phyloP scores from a whole-genome alignment of 2,113 vertebrate species.

The Chionis minor region DNA sequence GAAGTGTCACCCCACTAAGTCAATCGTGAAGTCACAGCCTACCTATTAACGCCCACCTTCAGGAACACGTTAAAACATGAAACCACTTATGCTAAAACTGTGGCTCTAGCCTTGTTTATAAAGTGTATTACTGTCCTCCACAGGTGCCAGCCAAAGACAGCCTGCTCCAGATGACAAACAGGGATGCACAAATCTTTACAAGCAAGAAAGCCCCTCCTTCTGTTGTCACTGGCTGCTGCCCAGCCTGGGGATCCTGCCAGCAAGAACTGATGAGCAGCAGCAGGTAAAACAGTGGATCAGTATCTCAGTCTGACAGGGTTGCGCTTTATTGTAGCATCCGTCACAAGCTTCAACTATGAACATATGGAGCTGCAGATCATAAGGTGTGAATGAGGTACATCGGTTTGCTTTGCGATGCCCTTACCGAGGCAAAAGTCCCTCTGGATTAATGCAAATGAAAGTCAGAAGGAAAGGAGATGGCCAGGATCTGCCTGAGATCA shows the following conservation, averaged over 20 bases:
- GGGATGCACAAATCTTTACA: background rate
- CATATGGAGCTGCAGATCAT: conserved; percentile 3
- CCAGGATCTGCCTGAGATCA: background rate
- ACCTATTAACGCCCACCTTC: background rate
- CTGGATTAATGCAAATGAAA: background rate
- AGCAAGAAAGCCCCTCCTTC: background rate
- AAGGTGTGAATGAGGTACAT: background rate
- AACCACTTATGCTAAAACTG: background rate
- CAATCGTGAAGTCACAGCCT: background rate
- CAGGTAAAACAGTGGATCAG: background rate
- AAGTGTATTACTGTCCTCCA: background rate
- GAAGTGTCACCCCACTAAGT: background rate
- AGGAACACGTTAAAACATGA: background rate
- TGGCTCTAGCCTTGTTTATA: background rate
- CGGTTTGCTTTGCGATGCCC: background rate
- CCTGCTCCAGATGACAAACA: background rate
- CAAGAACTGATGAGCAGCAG: background rate
- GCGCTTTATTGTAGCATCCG: background rate
- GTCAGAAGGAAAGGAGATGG: background rate
- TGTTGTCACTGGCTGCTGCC: conserved; percentile 9
- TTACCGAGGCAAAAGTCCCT: background rate
- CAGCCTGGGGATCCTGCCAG: conserved; percentile 50
- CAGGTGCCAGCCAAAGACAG: background rate
- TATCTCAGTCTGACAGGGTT: background rate
- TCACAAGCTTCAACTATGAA: background rate